Percentiles rank a stretch among this genome's conserved stretches.
Evolutionary conservation across 2,888 invertebrate genomes (phyloP).

Genomic region (Drosophila greeni): DNA sequence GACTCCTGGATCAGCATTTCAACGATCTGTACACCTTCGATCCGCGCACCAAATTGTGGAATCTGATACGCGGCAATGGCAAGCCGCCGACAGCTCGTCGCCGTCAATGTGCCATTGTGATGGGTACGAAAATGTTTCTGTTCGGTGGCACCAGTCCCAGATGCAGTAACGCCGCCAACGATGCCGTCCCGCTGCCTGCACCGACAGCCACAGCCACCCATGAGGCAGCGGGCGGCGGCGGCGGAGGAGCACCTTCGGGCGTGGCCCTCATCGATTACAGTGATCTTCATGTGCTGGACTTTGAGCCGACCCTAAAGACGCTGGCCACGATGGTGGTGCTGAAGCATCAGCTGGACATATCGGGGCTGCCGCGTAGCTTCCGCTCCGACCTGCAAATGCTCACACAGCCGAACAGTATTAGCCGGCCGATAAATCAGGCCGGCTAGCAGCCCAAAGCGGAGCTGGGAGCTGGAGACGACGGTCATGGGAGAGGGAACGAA

Average conservation of each 20-base stretch:
- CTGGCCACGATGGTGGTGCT: conserved; percentile 84
- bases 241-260: conserved; percentile 9
- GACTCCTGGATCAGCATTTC: conserved; percentile 86
- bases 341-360: conserved; percentile 83
- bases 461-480: not conserved
- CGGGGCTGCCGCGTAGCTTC: conserved; percentile 81
- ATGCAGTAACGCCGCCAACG: not conserved
- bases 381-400: conserved; percentile 81
- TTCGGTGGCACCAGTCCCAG: conserved; percentile 93
- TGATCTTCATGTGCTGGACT: conserved; percentile 90
- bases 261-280: conserved; percentile 85
- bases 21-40: conserved; percentile 90
- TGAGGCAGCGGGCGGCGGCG: conserved; percentile 2
- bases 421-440: conserved; percentile 79
- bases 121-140: conserved; percentile 86
- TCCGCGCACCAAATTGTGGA: conserved; percentile 83
- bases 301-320: conserved; percentile 86
- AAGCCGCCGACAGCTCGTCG: conserved; percentile 83
- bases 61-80: conserved; percentile 81
- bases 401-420: conserved; percentile 86
- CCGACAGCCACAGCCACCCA: not conserved
- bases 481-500: not conserved
- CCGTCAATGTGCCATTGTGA: conserved; percentile 89
- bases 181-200: not conserved
- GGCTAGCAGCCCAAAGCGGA: conserved; percentile 64